These are phyloP conservation scores for Diogma glabrata DNA, from an alignment of 2,888 invertebrate genomes.

Conservation along the genomic window DNA sequence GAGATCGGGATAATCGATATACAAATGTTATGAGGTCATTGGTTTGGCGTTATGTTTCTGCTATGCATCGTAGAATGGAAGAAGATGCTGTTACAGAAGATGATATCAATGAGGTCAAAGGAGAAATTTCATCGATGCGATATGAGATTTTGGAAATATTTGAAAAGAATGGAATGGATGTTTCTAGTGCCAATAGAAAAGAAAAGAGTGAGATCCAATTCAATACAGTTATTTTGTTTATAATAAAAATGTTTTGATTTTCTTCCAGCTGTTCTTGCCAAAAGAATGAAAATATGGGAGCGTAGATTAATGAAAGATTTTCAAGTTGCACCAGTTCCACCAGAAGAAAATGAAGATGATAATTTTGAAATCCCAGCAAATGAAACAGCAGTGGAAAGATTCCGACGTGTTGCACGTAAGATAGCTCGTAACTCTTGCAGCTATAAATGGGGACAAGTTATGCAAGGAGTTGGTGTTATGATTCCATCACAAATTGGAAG, in stretches of 20 bases:
- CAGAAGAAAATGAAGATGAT: conserved; percentile 33
- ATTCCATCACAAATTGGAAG: conserved; percentile 68
- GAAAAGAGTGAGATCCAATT: conserved; percentile 52
- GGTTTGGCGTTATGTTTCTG: conserved; percentile 85
- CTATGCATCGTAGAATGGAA: conserved; percentile 72
- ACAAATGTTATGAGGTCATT: conserved; percentile 78
- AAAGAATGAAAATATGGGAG: conserved; percentile 74
- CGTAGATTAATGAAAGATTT: conserved; percentile 80
- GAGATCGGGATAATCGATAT: conserved; percentile 57
- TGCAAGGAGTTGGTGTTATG: conserved; percentile 42
- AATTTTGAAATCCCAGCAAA: conserved; percentile 35
- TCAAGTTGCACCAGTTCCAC: conserved; percentile 64
- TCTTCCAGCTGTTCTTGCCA: conserved; percentile 53
- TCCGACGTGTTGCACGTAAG: conserved; percentile 61
- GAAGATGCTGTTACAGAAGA: conserved; percentile 85
- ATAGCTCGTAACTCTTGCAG: conserved; percentile 57
- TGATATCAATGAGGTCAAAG: conserved; percentile 87
- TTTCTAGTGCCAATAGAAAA: conserved; percentile 57
- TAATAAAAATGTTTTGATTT: conserved; percentile 1
- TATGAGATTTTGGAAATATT: conserved; percentile 87
- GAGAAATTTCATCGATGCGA: conserved; percentile 82
- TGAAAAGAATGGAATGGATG: conserved; percentile 77
- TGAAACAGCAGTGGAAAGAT: conserved; percentile 52
- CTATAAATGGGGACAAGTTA: conserved; percentile 64
- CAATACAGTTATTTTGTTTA: background rate